Percentiles rank a stretch among this genome's conserved stretches.
Conservation (phyloP, 2,888 invertebrate genomes). For the Synergus laeviventris region DNA sequence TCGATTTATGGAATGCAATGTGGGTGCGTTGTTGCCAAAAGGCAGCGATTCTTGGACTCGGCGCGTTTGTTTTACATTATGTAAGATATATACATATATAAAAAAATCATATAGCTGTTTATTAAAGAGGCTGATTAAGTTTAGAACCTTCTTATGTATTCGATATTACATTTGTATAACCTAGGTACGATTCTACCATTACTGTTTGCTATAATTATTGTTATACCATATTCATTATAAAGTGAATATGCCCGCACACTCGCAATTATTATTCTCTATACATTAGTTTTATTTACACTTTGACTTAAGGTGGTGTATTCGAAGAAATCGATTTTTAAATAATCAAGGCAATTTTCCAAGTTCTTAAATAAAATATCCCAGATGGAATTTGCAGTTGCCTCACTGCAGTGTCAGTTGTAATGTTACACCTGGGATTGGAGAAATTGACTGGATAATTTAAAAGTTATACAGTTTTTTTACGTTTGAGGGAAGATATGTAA, state of each 20-base stretch:
- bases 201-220: constrained; percentile 15
- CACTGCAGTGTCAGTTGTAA: no score
- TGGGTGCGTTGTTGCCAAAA: not conserved
- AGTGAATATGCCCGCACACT: not conserved
- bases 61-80: constrained; percentile 27
- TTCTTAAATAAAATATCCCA: not conserved
- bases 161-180: constrained; percentile 28
- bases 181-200: constrained; percentile 2
- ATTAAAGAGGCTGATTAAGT: constrained; percentile 68
- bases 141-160: constrained; percentile 49
- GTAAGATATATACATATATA: constrained; percentile 22
- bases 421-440: not conserved
- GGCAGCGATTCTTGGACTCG: constrained; percentile 3
- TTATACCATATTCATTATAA: constrained; percentile 2
- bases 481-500: not conserved
- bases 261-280: not conserved
- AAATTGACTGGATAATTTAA: not conserved
- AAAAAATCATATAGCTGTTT: constrained; percentile 62
- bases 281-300: constrained; percentile 16
- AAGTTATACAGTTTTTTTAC: not conserved
- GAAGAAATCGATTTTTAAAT: not conserved
- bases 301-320: not conserved
- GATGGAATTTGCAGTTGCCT: no score
- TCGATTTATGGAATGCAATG: not conserved
- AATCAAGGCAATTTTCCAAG: not conserved